Base-by-base conservation (phyloP, 2,888 invertebrate species). In the Torymus aiolomorphi region DNA sequence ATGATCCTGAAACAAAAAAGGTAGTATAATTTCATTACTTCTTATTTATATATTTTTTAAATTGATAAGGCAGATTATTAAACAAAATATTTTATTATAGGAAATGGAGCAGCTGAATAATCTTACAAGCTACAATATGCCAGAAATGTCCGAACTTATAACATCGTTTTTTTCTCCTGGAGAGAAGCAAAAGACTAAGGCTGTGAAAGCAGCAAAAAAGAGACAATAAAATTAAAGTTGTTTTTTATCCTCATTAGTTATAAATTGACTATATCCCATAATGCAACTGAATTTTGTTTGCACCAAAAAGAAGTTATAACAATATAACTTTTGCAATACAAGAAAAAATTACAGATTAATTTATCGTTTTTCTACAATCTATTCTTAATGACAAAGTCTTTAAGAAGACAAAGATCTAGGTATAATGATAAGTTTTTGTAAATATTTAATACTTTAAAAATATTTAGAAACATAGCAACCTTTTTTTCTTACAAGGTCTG, bases 1-100 rank as follows among this genome's bases (percentile, higher is more conserved):
- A 97, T 88, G 99, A 99, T 91, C 98, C 98, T 4, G 98, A 99
- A 90, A 96, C 98, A 2, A 97, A 98, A 88, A 97, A 97, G 91
- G 94, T 93, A 86, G 16, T 59, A 5, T 61, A 14, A 42, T 63
- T 63, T 14, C 18, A 63, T 63, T 54, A 2, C 4, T n/a, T n/a
- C 54, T 24, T 61, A 20, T n/a, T 24, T 20, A 13, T 20, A 63
- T 20, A 18, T 65, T 65, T 59, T 52, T 20, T 54, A 59, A 80
- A 80, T 54, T 42, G 63, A 42, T 13, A 56, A 8, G 24, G 42
- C n/a, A 14, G 69, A 72, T 76, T 73, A 71, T 69, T 76, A 65
- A 16, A 76, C 76, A 75, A 62, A 51, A 78, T 82, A 63, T 49
- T 24, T 24, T 82, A 69, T 86, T 85, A 10, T 83, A 92, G 91